Base-by-base conservation (phyloP, 2,113 vertebrate species). In the Orycteropus afer region DNA sequence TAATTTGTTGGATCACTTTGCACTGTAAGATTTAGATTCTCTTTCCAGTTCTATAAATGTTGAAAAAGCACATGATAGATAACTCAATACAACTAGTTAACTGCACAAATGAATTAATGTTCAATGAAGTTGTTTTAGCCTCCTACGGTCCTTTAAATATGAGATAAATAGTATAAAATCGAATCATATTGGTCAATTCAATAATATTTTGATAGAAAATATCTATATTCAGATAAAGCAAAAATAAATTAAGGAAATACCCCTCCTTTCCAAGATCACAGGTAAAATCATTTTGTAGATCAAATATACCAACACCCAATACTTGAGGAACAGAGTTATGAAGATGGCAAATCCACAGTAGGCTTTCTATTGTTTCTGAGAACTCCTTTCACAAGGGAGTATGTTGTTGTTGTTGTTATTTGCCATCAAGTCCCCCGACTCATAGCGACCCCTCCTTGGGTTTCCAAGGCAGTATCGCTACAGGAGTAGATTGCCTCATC, bases 181-280 rank as follows among this genome's bases (percentile, higher is more conserved):
- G 47, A 92, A 57, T 94, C 61, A 49, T 37, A 2, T 42, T 90
- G 81, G 32, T 22, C 29, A 85, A 47, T 34, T 55, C 81, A 45
- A 69, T 34, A 86, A 18, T 27, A 89, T 67, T 69, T 83, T 81
- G 47, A 69, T 86, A 78, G 27, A 49, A 86, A 78, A 9, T n/a
- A 22, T 86, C 9, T 84, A 47, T 51, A 34, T 80, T 95, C 82
- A 89, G 71, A 81, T 63, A 59, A 76, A 94, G 85, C 47, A 49
- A 78, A 93, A 78, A 61, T 37, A 86, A 86, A 61, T 8, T 34
- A 82, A 40, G 65, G 29, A 47, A 37, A n/a, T 9, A 32, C 49
- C 49, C 27, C 25, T 73, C 77, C 74, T 74, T 6, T 37, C 42
- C 29, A 73, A 74, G 42, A 65, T 80, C 34, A 45, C 49, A 89